These are phyloP conservation scores for human (Homo sapiens) DNA, from an alignment of 2,113 vertebrate genomes.

Conservation along the genomic window DNA sequence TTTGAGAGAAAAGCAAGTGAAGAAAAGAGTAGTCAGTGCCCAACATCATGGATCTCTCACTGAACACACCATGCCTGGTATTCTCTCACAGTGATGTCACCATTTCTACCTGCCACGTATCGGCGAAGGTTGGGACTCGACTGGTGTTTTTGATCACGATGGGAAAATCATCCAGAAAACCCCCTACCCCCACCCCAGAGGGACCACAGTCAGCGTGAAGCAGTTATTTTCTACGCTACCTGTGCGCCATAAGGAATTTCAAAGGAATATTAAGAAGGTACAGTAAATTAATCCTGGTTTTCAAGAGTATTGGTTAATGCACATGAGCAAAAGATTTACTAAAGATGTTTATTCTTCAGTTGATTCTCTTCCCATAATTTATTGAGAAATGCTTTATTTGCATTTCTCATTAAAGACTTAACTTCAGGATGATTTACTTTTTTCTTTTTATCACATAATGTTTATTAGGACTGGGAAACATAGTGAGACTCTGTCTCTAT, in stretches of 20 bases:
- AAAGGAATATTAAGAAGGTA: slow-evolving; percentile 97
- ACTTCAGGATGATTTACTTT: neutral
- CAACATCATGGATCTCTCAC: neutral
- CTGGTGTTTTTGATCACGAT: slow-evolving; percentile 94
- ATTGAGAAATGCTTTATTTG: neutral
- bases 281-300: neutral
- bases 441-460: neutral
- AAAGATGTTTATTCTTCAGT: neutral
- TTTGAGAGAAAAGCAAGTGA: neutral
- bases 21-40: neutral
- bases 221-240: slow-evolving; percentile 94
- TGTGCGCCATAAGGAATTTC: slow-evolving; percentile 97
- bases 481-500: too few species aligned
- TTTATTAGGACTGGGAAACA: too few species aligned
- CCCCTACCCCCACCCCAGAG: slow-evolving; percentile 91
- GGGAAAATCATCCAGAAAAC: slow-evolving; percentile 88
- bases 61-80: rapidly evolving
- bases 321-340: neutral
- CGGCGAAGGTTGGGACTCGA: slow-evolving; percentile 91
- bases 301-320: neutral
- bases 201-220: slow-evolving; percentile 92
- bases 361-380: neutral
- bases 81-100: slow-evolving; percentile 87
- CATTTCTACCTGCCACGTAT: slow-evolving; percentile 93
- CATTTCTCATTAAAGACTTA: neutral